Conservation (phyloP, 1,140 invertebrate genomes). For the Zaprionus lachaisei region DNA sequence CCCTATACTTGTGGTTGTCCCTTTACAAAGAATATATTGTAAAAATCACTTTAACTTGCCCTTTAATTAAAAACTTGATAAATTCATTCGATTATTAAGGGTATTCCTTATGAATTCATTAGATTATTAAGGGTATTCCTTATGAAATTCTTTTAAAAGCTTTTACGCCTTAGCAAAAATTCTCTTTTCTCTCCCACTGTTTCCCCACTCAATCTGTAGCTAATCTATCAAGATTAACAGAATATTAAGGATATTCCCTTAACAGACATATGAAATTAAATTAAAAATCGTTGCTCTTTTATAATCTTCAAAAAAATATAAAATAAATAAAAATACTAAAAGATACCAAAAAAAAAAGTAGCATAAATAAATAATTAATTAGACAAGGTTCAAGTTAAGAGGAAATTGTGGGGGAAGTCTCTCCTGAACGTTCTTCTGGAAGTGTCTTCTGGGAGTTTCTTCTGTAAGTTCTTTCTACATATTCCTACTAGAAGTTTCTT, state of each 20-base stretch:
- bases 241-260: background rate
- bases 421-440: rapidly evolving
- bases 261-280: background rate
- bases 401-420: background rate
- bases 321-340: slow-evolving; percentile 10
- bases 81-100: background rate
- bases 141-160: background rate
- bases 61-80: no score
- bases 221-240: no score
- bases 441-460: background rate
- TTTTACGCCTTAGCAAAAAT: no score
- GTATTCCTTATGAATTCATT: background rate
- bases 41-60: no score
- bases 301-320: background rate
- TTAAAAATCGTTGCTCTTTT: background rate
- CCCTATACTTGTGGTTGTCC: no score
- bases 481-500: background rate
- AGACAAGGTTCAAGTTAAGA: background rate
- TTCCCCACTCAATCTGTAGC: no score
- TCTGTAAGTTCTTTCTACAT: background rate
- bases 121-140: background rate
- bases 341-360: background rate
- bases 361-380: slow-evolving; percentile 7
- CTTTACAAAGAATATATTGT: no score
- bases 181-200: no score